Conservation (phyloP, 1,140 invertebrate genomes). For the Polypedilum pembai region DNA sequence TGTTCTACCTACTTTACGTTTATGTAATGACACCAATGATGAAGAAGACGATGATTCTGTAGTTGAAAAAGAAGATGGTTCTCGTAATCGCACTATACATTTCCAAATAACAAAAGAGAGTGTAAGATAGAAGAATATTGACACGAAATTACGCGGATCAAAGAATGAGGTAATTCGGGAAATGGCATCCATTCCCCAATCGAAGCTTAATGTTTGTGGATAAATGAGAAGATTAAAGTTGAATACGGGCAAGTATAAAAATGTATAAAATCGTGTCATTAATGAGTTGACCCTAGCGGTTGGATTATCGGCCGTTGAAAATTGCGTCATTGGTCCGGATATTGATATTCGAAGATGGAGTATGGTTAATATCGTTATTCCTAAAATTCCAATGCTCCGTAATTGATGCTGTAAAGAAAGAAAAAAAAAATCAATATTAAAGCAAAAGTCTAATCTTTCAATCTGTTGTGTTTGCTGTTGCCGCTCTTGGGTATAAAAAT, state of each 20-base stretch:
- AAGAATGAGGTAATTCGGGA: conserved; percentile 64
- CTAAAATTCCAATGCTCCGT: conserved; percentile 56
- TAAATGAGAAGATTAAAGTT: conserved; percentile 76
- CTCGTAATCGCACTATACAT: conserved; percentile 44
- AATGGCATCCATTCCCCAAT: conserved; percentile 93
- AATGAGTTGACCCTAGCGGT: conserved; percentile 66
- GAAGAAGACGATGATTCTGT: neutral
- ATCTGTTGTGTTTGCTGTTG: neutral
- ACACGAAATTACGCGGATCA: conserved; percentile 67
- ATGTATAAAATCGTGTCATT: conserved; percentile 70
- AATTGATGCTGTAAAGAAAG: conserved; percentile 55
- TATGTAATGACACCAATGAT: neutral
- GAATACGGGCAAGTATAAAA: conserved; percentile 78
- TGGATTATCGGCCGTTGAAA: conserved; percentile 85
- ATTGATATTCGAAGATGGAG: conserved; percentile 55
- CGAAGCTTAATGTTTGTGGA: conserved; percentile 78
- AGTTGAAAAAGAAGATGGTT: conserved; percentile 33
- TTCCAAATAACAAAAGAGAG: conserved; percentile 37
- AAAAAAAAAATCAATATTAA: conserved; percentile 32
- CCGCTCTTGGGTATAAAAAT: no score
- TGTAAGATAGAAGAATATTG: conserved; percentile 60
- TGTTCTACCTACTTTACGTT: conserved; percentile 14
- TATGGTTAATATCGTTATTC: conserved; percentile 49
- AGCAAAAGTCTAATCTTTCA: neutral
- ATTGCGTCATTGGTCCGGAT: conserved; percentile 60